Evolutionary conservation across 2,888 invertebrate species (phyloP), one percentile per base, ranked within the genome.

Genomic region (Spilarctia lutea): DNA sequence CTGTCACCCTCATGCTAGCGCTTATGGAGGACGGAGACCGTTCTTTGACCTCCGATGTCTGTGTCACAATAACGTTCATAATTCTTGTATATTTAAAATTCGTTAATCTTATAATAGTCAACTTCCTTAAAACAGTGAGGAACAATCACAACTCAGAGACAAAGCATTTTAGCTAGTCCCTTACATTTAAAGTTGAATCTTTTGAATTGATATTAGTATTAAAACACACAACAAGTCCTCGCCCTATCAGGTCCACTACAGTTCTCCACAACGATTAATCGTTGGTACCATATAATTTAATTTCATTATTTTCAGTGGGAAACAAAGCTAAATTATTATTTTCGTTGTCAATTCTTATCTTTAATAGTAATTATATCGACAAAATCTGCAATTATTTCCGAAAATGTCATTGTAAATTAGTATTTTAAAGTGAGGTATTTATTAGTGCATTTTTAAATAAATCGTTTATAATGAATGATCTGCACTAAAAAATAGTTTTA

Each of bases 271-370:
- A 30, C 52, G 56, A 72, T 65, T 66, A 74, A 73, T 68, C 42
- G 33, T 73, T 68, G 45, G 72, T 72, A 52, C 30, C 18, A 13
- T 11, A 68, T 74, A 67, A 30, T 66, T 42, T 67, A 66, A 77
- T 80, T 82, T 68, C 63, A 75, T 81, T 72, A 73, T 11, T 56
- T 42, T 63, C 68, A 48, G 24, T 48, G 24, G 27, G 27, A 48
- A 68, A 68, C 30, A 42, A 65, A 75, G 1, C 33, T 7, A 73
- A 78, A 84, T 78, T 75, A 79, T 70, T 56, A 73, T 63, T 73
- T 69, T 69, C 11, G 45, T 71, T 71, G 42, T 71, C 42, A 71
- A 71, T 70, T 56, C 35, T 24, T 35, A 70, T 70, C 70, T 70
- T 30, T 42, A 60, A 42, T 42, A 63, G 60, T 71, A 71, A 71